Conservation (phyloP, 2,888 invertebrate species). For the Nycteola revayana region DNA sequence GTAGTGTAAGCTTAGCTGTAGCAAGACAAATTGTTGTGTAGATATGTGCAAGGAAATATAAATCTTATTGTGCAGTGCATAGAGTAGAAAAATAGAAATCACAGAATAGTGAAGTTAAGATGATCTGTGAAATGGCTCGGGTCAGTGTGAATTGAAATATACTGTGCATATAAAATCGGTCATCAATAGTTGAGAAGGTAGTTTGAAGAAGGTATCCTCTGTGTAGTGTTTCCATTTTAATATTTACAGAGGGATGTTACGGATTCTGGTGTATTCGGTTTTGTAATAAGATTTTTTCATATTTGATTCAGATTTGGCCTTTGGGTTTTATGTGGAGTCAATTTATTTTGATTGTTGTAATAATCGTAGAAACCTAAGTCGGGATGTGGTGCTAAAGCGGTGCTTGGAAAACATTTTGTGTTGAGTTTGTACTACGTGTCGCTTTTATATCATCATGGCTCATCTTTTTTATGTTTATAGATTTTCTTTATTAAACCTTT, state of each 20-base stretch:
- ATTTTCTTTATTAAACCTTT: too few species aligned
- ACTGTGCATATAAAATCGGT: constrained; percentile 46
- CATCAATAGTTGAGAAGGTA: constrained; percentile 34
- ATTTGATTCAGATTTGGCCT: constrained; percentile 5
- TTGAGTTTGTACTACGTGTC: too few species aligned
- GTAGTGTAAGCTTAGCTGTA: constrained; percentile 60
- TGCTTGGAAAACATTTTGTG: constrained; percentile 5
- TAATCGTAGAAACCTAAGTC: too few species aligned
- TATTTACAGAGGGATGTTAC: constrained; percentile 40
- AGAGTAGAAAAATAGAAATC: constrained; percentile 65
- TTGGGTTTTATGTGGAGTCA: constrained; percentile 1
- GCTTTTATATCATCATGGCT: too few species aligned
- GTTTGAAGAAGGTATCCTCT: constrained; percentile 21
- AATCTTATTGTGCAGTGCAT: constrained; percentile 77
- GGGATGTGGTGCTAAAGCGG: constrained; percentile 25
- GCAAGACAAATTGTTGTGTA: constrained; percentile 61
- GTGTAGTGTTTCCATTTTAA: constrained; percentile 30
- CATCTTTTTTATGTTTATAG: too few species aligned
- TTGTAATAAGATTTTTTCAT: constrained; percentile 15
- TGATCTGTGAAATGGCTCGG: constrained; percentile 54
- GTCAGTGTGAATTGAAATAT: constrained; percentile 33
- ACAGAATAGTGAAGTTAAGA: constrained; percentile 50
- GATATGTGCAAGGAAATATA: constrained; percentile 71
- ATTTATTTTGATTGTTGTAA: too few species aligned
- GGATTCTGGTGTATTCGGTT: constrained; percentile 22